These are phyloP conservation scores for Cheilosia grossa DNA, from an alignment of 2,888 invertebrate genomes.

Conservation along the genomic window DNA sequence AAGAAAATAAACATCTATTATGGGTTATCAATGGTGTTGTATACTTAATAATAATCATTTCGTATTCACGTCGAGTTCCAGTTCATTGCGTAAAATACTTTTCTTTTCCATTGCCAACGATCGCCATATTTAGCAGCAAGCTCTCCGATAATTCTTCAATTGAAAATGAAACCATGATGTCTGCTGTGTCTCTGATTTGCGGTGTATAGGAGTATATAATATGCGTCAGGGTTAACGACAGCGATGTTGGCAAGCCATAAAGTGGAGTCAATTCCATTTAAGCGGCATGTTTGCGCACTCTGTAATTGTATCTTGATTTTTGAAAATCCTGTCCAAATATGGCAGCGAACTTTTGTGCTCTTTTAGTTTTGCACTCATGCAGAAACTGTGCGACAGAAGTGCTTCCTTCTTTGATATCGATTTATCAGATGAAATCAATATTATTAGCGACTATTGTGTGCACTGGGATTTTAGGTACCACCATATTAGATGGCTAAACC, in stretches of 20 bases:
- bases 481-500: conserved; percentile 12
- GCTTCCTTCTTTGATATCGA: conserved; percentile 34
- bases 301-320: conserved; percentile 31
- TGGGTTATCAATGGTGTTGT: conserved; percentile 10
- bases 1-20: conserved; percentile 51
- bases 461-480: background rate
- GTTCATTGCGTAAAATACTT: conserved; percentile 53
- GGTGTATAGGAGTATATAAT: background rate
- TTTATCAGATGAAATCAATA: conserved; percentile 33
- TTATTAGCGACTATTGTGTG: conserved; percentile 5
- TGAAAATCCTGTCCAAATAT: conserved; percentile 45
- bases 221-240: conserved; percentile 58
- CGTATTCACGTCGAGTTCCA: conserved; percentile 48
- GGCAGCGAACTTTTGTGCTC: conserved; percentile 23
- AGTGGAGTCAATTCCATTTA: conserved; percentile 49
- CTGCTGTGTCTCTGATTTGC: conserved; percentile 29
- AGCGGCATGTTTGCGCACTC: conserved; percentile 29
- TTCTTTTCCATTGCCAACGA: conserved; percentile 62
- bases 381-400: conserved; percentile 21
- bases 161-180: conserved; percentile 60
- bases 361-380: conserved; percentile 14
- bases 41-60: conserved; percentile 33
- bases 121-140: conserved; percentile 40
- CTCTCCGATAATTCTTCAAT: conserved; percentile 45
- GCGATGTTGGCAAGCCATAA: conserved; percentile 54